Percentiles rank a stretch among this genome's conserved stretches.
phyloP scores from a whole-genome alignment of 2,113 vertebrate species.

The Pachyramphus minor region DNA sequence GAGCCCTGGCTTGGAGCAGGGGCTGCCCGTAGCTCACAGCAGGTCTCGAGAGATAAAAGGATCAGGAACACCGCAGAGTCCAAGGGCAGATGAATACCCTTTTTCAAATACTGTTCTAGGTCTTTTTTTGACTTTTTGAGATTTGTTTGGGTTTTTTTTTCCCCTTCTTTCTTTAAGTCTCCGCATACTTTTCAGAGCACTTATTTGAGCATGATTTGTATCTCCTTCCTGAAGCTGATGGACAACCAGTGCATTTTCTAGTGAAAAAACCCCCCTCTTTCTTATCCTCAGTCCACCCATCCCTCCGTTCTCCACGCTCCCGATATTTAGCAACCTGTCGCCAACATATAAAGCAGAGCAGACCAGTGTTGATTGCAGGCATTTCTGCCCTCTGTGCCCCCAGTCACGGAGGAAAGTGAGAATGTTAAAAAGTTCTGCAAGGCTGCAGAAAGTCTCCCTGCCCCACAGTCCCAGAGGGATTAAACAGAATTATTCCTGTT shows the following conservation, averaged over 20 bases:
- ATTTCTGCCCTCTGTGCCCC: not conserved
- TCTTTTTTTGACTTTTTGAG: not conserved
- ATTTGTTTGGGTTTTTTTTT: not conserved
- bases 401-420: not conserved
- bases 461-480: not conserved
- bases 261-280: accelerated
- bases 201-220: not conserved
- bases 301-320: not conserved
- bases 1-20: not conserved
- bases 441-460: not conserved
- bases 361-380: not conserved
- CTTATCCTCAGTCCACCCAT: not conserved
- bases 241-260: not conserved
- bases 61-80: not conserved
- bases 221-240: not conserved
- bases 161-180: not conserved
- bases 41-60: not conserved
- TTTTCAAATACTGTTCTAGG: not conserved
- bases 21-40: not conserved
- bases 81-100: not conserved
- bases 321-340: not conserved
- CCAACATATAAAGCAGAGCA: not conserved
- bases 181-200: not conserved
- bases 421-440: not conserved
- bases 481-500: not conserved